Percentiles rank a stretch among this genome's conserved stretches.
These are phyloP conservation scores for Branchellion lobata DNA, from an alignment of 2,888 invertebrate genomes.

Conservation along the genomic window DNA sequence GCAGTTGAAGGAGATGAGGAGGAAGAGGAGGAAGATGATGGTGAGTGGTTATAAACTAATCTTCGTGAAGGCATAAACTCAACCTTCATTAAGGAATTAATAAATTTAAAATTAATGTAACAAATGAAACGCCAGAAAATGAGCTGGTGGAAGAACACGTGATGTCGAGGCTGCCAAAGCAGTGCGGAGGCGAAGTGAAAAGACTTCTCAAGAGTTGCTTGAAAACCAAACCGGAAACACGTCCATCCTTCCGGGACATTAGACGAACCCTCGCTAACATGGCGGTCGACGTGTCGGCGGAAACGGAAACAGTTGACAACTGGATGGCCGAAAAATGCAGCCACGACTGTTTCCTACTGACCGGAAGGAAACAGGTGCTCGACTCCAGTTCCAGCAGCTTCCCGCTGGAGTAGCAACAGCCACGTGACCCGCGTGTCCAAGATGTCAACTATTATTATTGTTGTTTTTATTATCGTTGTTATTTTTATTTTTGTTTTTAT, in stretches of 20 bases:
- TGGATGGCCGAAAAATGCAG: conserved; percentile 8
- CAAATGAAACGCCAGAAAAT: not conserved
- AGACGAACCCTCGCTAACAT: conserved; percentile 3
- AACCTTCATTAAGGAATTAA: no score
- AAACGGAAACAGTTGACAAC: conserved; percentile 6
- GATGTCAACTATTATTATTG: no score
- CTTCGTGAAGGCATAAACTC: no score
- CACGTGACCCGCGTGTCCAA: no score
- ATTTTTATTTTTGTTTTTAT: no score
- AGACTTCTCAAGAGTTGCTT: conserved; percentile 8
- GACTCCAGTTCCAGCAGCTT: not conserved
- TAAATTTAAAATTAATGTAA: no score
- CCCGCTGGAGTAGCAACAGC: no score
- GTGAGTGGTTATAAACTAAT: no score
- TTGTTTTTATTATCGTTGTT: no score
- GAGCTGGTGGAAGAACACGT: not conserved
- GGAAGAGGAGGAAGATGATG: no score
- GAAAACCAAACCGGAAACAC: not conserved
- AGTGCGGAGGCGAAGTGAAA: not conserved
- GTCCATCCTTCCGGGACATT: not conserved
- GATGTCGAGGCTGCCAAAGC: not conserved
- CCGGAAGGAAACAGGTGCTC: not conserved
- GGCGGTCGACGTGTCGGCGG: not conserved
- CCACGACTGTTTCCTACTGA: not conserved
- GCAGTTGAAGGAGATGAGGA: not conserved